These are phyloP conservation scores for Zeuzera pyrina DNA, from an alignment of 2,888 invertebrate genomes.

Conservation along the genomic window DNA sequence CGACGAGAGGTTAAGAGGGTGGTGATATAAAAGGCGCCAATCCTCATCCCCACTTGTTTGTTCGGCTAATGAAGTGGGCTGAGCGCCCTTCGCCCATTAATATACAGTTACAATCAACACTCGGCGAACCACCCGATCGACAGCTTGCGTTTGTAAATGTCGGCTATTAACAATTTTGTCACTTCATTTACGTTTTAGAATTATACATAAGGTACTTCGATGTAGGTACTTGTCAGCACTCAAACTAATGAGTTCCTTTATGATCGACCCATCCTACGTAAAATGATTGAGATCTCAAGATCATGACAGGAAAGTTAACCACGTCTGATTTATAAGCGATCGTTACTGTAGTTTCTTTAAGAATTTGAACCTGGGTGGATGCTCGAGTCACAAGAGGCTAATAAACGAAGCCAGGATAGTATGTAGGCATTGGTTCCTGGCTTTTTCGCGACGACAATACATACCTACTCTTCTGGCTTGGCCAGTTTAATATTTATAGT, in stretches of 20 bases:
- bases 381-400: too few relatives aligned
- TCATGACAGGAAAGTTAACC: too few relatives aligned
- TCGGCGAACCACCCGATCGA: conserved; percentile 1
- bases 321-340: too few relatives aligned
- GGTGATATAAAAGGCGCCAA: conserved; percentile 27
- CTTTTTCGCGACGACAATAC: too few relatives aligned
- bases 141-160: background rate
- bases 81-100: conserved; percentile 45
- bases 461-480: too few relatives aligned
- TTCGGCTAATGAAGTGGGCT: conserved; percentile 63
- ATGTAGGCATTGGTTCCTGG: too few relatives aligned
- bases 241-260: conserved; percentile 1
- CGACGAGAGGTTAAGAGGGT: conserved; percentile 44
- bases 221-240: conserved; percentile 2
- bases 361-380: too few relatives aligned
- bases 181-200: conserved; percentile 3
- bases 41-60: conserved; percentile 52
- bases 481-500: too few relatives aligned
- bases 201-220: background rate
- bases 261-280: too few relatives aligned
- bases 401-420: too few relatives aligned
- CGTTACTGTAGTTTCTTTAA: too few relatives aligned
- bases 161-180: conserved; percentile 2
- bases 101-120: conserved; percentile 39
- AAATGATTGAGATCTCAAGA: too few relatives aligned